A percentile compares a stretch with the other conserved stretches of the same genome.
Conservation (phyloP, 2,797 vertebrate genomes). For the Cossypha polioptera region DNA sequence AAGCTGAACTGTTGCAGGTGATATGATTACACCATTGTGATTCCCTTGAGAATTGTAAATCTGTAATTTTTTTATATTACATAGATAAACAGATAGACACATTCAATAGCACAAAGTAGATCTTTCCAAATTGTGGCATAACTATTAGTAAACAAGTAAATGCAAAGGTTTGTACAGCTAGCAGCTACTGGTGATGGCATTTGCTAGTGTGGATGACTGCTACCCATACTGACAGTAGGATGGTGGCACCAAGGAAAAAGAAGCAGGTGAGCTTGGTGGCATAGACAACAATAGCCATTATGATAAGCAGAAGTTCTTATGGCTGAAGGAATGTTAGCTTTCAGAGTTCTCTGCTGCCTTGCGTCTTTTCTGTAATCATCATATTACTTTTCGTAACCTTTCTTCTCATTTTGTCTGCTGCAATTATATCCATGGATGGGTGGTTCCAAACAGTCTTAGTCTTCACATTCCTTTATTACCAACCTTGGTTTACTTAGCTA, state of each 20-base stretch:
- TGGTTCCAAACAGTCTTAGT: neutral
- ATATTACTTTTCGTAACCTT: neutral
- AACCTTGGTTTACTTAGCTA: neutral
- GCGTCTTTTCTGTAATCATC: neutral
- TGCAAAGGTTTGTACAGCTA: neutral
- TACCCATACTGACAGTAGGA: neutral
- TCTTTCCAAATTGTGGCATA: neutral
- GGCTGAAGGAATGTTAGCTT: neutral
- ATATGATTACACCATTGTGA: neutral
- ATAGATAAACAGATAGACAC: neutral
- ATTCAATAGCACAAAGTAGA: neutral
- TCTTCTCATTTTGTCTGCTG: neutral
- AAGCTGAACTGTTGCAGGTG: neutral
- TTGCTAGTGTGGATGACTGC: neutral
- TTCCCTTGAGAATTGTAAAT: neutral
- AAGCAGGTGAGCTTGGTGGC: neutral
- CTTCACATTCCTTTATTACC: neutral
- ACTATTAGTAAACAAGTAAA: neutral
- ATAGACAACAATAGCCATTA: neutral
- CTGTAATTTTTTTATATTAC: neutral
- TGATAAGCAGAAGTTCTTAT: neutral
- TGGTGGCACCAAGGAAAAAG: neutral
- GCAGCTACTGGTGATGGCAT: neutral
- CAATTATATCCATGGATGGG: neutral
- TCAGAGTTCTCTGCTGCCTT: neutral